phyloP scores from a whole-genome alignment of 2,888 invertebrate genomes.

The Pristionchus mayeri region DNA sequence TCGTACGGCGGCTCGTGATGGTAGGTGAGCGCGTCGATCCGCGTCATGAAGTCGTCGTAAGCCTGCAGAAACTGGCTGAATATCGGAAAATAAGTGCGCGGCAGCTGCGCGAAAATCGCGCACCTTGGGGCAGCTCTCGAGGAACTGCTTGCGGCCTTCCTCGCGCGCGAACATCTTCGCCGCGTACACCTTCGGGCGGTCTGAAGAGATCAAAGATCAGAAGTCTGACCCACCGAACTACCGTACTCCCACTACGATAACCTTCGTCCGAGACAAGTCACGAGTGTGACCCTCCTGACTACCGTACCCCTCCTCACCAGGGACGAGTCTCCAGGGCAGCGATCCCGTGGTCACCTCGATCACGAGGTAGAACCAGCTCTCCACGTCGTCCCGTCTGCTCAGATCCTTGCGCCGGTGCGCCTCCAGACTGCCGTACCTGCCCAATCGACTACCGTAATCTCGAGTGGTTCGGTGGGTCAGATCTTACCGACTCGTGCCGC shows the following conservation, averaged over 20 bases:
- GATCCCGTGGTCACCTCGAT: slow-evolving; percentile 65
- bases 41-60: slow-evolving; percentile 30
- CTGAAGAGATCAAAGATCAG: slow-evolving; percentile 49
- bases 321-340: slow-evolving; percentile 66
- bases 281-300: slow-evolving; percentile 59
- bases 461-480: background rate
- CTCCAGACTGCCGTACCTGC: slow-evolving; percentile 52
- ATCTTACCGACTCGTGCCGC: slow-evolving; percentile 68
- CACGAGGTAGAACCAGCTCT: slow-evolving; percentile 69
- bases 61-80: background rate
- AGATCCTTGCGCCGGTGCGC: slow-evolving; percentile 59
- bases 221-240: background rate
- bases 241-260: background rate
- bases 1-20: slow-evolving; percentile 1
- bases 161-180: slow-evolving; percentile 59
- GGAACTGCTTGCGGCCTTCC: slow-evolving; percentile 56
- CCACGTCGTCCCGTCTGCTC: slow-evolving; percentile 64
- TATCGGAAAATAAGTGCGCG: slow-evolving; percentile 18
- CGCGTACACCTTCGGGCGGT: slow-evolving; percentile 58
- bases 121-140: slow-evolving; percentile 62
- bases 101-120: slow-evolving; percentile 52
- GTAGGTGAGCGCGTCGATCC: slow-evolving; percentile 3
- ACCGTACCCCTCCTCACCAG: slow-evolving; percentile 54
- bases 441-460: background rate
- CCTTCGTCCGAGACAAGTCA: slow-evolving; percentile 61